Base-by-base conservation (phyloP, 2,888 invertebrate species). In the Zygaena filipendulae region DNA sequence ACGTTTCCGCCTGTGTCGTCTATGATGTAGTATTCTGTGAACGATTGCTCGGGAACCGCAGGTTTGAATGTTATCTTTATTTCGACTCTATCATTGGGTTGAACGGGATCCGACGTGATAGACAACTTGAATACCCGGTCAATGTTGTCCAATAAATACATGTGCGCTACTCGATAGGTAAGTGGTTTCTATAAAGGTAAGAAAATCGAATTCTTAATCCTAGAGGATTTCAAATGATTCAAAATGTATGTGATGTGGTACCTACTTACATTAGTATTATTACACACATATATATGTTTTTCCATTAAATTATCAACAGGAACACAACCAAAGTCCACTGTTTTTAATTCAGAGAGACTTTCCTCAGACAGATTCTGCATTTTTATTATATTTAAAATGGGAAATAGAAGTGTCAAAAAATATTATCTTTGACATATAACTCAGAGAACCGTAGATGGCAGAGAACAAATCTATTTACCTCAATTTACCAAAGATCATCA, bases 1-100 rank as follows among this genome's bases (percentile, higher is more conserved):
- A 45, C 50, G 39, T 63, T 64, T 2, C 63, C 63, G 18, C 40
- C 48, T 1, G 61, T 61, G 32, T 77, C 71, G 20, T 71, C 72
- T 22, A 79, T 46, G 2, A 70, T 40, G 21, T 56, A 79, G 45
- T 79, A 75, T 21, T 80, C 75, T 1, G 75, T 75, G 39, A 63
- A 77, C 2, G 67, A 60, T 38, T 72, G 71, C 0, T 59, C 62
- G 0, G 64, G 47, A 8, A 64, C 49, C 24, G 57, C 60, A 0
- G 80, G 75, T 25, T 43, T 61, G 39, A 72, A 80, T 3, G 49
- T 21, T 20, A 75, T 49, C 29, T 36, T 55, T 2, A 75, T 47
- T 37, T 52, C 52, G 0, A 56, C 66, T 20, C 33, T 45, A 2
- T 64, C 54, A 4, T 51, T 47, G 0, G 72, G 57, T 11, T 56